Percentiles rank a stretch among this genome's conserved stretches.
These are phyloP conservation scores for Stenichneumon culpator DNA, from an alignment of 2,888 invertebrate genomes.

Conservation along the genomic window DNA sequence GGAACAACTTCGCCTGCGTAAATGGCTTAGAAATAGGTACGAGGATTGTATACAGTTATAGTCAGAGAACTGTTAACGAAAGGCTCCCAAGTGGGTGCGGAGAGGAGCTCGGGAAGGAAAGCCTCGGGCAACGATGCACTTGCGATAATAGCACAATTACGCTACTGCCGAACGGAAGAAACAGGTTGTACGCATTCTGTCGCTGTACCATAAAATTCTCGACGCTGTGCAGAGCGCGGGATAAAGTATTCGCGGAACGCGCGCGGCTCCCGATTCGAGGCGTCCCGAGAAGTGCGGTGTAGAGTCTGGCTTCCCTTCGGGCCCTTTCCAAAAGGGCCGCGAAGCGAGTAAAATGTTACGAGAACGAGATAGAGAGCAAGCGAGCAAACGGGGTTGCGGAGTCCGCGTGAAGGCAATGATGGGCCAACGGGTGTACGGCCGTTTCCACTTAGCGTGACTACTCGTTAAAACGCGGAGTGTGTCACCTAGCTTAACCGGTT, in stretches of 20 bases:
- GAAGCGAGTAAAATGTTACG: neutral
- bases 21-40: conserved; percentile 66
- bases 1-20: conserved; percentile 35
- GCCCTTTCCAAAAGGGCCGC: neutral
- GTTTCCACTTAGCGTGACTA: neutral
- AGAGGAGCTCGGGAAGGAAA: conserved; percentile 31
- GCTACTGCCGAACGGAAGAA: conserved; percentile 72
- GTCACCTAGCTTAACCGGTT: neutral
- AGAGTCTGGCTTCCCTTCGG: neutral
- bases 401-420: neutral
- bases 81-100: conserved; percentile 30
- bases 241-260: neutral
- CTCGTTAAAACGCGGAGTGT: neutral
- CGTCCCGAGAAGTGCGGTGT: neutral
- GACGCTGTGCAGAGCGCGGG: neutral
- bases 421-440: neutral
- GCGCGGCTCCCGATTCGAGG: neutral
- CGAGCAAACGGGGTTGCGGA: neutral
- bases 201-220: neutral
- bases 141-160: conserved; percentile 76
- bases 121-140: conserved; percentile 46
- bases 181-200: conserved; percentile 73
- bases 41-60: conserved; percentile 26
- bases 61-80: conserved; percentile 24
- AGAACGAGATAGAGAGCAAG: neutral